Evolutionary conservation across 2,797 vertebrate genomes (phyloP).

Genomic region (Spondyliosoma cantharus): DNA sequence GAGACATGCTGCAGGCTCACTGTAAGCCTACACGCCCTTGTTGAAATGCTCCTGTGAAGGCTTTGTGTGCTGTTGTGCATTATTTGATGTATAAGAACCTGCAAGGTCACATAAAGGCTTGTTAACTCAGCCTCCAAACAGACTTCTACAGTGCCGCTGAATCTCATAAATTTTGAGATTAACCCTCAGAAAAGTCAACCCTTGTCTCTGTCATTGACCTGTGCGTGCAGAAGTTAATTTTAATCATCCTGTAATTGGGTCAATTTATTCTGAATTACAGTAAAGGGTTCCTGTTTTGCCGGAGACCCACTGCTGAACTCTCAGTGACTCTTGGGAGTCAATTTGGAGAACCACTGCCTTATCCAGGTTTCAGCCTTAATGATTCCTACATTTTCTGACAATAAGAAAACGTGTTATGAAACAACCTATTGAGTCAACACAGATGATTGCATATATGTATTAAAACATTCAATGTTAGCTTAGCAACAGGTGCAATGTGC

Average conservation of each 20-base stretch:
- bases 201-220: neutral
- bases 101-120: neutral
- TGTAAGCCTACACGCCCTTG: conserved; percentile 19
- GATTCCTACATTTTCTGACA: neutral
- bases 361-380: neutral
- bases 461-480: neutral
- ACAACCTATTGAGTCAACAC: neutral
- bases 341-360: neutral
- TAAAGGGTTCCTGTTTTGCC: conserved; percentile 18
- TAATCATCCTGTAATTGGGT: conserved; percentile 31
- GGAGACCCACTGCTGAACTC: neutral
- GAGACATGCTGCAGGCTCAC: conserved; percentile 22
- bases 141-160: neutral
- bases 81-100: conserved; percentile 15
- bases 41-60: conserved; percentile 20
- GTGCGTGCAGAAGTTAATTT: neutral
- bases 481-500: neutral
- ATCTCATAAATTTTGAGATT: neutral
- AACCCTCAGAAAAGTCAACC: neutral
- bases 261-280: conserved; percentile 37
- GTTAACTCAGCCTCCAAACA: conserved; percentile 4
- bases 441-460: neutral
- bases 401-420: conserved; percentile 24
- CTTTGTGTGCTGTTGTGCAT: conserved; percentile 16
- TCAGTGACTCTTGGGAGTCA: neutral